Evolutionary conservation across 2,113 vertebrate species (phyloP).

Genomic region (Oncorhynchus mykiss): DNA sequence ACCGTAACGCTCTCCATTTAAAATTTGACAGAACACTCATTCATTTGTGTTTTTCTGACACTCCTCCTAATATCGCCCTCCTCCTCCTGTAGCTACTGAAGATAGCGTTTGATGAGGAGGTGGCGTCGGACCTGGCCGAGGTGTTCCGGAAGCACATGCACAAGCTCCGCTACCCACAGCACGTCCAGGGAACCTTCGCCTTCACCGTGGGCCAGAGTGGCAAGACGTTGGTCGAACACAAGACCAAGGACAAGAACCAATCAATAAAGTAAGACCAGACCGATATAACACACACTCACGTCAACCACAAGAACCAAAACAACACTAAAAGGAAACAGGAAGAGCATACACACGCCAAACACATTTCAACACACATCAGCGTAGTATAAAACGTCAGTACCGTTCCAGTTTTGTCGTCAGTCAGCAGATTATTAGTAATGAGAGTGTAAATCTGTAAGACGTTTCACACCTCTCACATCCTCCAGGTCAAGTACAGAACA

Average conservation of each 20-base stretch:
- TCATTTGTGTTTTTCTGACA: neutral
- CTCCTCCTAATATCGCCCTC: neutral
- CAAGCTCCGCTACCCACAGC: conserved; percentile 90
- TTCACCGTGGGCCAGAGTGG: conserved; percentile 82
- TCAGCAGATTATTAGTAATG: neutral
- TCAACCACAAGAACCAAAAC: no score
- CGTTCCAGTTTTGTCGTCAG: neutral
- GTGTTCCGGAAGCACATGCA: conserved; percentile 93
- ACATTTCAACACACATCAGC: no score
- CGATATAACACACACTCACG: neutral
- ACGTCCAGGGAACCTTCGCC: conserved; percentile 87
- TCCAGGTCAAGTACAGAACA: neutral
- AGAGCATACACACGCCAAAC: no score
- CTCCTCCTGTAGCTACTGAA: conserved; percentile 82
- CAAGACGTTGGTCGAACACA: conserved; percentile 81
- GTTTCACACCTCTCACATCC: neutral
- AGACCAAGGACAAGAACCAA: conserved; percentile 94
- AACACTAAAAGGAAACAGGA: no score
- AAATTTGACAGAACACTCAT: neutral
- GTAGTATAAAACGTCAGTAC: no score
- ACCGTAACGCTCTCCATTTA: neutral
- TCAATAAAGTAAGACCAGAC: neutral
- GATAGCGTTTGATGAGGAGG: conserved; percentile 93
- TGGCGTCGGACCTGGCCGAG: conserved; percentile 89
- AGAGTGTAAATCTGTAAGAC: neutral